Percentiles rank a stretch among this genome's conserved stretches.
These are phyloP conservation scores for Lipotes vexillifer DNA, from an alignment of 2,113 vertebrate species.

Conservation along the genomic window DNA sequence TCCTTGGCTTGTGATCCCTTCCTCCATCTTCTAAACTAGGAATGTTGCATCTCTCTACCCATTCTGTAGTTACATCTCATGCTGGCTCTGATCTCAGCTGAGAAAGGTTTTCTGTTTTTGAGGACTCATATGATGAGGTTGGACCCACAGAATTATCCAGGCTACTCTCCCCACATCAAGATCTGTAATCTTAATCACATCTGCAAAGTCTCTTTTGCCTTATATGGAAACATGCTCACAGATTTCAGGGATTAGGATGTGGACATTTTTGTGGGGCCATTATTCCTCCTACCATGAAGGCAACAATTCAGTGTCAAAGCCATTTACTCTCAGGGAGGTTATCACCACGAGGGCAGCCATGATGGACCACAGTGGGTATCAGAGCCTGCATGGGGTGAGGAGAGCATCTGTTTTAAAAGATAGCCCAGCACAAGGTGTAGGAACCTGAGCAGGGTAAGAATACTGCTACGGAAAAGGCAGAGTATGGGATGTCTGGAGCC, in stretches of 20 bases:
- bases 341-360: too few relatives aligned
- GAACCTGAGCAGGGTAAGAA: neutral
- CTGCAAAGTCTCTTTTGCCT: neutral
- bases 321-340: neutral
- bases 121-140: neutral
- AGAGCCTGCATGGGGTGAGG: neutral
- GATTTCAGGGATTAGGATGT: neutral
- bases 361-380: fast-evolving
- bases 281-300: too few relatives aligned
- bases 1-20: neutral
- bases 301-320: neutral
- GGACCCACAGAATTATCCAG: neutral
- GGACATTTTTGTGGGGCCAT: neutral
- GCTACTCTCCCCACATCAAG: neutral
- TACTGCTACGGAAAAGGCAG: neutral
- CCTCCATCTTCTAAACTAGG: neutral
- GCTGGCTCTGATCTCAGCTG: neutral
- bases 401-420: neutral
- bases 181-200: neutral
- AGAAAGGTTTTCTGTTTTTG: neutral
- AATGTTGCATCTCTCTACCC: neutral
- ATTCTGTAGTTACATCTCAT: neutral
- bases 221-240: neutral
- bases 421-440: neutral
- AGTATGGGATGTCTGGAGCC: neutral